A percentile compares a stretch with the other conserved stretches of the same genome.
Conservation (phyloP, 2,888 invertebrate genomes). For the Cryptus armator region DNA sequence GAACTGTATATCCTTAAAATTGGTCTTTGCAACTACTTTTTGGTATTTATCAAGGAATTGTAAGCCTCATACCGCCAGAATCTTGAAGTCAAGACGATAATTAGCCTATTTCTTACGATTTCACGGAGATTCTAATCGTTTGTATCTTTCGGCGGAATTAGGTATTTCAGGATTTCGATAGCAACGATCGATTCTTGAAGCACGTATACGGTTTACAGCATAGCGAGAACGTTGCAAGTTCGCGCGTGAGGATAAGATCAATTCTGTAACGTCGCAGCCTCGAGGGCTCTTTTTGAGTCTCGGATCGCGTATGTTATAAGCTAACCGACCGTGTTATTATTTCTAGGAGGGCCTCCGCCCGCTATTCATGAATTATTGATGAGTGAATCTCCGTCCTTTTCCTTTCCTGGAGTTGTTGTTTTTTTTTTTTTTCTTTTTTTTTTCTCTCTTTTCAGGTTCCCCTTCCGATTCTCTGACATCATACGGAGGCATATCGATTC, state of each 20-base stretch:
- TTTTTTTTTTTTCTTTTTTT: slow-evolving; percentile 30
- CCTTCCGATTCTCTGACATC: slow-evolving; percentile 6
- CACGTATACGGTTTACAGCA: neutral
- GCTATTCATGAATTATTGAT: slow-evolving; percentile 75
- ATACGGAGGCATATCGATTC: slow-evolving; percentile 47
- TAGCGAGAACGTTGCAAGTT: slow-evolving; percentile 13
- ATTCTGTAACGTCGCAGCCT: slow-evolving; percentile 51
- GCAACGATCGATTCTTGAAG: neutral
- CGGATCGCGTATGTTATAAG: slow-evolving; percentile 17
- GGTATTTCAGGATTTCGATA: slow-evolving; percentile 16
- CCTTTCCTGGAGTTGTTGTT: slow-evolving; percentile 8
- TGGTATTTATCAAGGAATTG: neutral
- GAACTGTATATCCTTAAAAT: too few species aligned
- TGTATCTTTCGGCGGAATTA: slow-evolving; percentile 3
- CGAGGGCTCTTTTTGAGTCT: slow-evolving; percentile 35
- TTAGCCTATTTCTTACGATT: neutral
- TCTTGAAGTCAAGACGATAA: neutral
- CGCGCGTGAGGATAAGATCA: slow-evolving; percentile 60
- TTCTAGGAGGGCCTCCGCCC: slow-evolving; percentile 70
- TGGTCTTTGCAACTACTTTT: too few species aligned
- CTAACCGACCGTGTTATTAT: slow-evolving; percentile 71
- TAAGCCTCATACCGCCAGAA: neutral
- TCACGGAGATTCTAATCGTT: neutral
- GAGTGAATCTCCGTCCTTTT: slow-evolving; percentile 57
- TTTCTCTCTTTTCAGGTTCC: slow-evolving; percentile 11